Evolutionary conservation across 2,888 invertebrate genomes (phyloP), one percentile per base, ranked within the genome.

Genomic region (Endomychus coccineus): DNA sequence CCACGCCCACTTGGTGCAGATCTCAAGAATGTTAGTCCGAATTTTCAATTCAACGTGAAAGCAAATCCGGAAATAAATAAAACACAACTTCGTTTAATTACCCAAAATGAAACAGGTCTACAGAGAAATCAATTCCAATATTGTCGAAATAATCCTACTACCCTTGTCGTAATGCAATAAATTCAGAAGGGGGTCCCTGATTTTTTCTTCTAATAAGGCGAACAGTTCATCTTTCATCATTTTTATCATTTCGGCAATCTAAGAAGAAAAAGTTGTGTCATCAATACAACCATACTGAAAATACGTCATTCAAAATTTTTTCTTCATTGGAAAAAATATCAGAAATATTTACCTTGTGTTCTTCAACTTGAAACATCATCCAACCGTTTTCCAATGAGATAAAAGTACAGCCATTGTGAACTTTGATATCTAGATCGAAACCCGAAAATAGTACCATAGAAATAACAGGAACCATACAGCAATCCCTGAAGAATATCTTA

Each of bases 241-340:
- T 66, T 87, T 83, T 31, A 87, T 68, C 74, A 87, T 78, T 71
- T 86, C 86, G 0, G 85, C 86, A n/a, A 83, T 74, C 80, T 81
- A 61, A 60, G 59, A 50, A 49, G 30, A 39, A 16, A 31, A 39
- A 27, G n/a, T n/a, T n/a, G n/a, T n/a, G n/a, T n/a, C n/a, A n/a
- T n/a, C n/a, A n/a, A 28, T n/a, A 28, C 24, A 33, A 33, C n/a
- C 21, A 16, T 23, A n/a, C n/a, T n/a, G n/a, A n/a, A n/a, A n/a
- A n/a, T n/a, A n/a, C n/a, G n/a, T n/a, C n/a, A n/a, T n/a, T n/a
- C n/a, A n/a, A n/a, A n/a, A n/a, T n/a, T n/a, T n/a, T n/a, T n/a
- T n/a, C n/a, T n/a, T n/a, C n/a, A n/a, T n/a, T n/a, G n/a, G n/a
- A n/a, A n/a, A n/a, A n/a, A n/a, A n/a, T n/a, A n/a, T n/a, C n/a